These are phyloP conservation scores for Drosophila hydei DNA, from an alignment of 1,140 invertebrate genomes.

Conservation along the genomic window DNA sequence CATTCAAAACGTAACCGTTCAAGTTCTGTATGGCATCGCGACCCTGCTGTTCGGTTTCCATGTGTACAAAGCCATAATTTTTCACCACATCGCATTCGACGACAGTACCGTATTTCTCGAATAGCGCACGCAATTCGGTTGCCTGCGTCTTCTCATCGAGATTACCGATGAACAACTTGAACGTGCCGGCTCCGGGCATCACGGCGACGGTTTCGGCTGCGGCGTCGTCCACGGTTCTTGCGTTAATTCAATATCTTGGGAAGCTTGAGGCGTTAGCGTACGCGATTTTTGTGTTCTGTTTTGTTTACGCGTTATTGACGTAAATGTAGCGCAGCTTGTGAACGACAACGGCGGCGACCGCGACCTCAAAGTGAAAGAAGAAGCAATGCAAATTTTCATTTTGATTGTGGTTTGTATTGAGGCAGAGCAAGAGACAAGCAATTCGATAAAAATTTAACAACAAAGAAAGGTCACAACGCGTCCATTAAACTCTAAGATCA, in stretches of 20 bases:
- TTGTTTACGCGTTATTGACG: constrained; percentile 32
- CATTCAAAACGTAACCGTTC: constrained; percentile 94
- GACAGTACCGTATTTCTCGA: constrained; percentile 97
- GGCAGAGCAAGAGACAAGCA: constrained; percentile 15
- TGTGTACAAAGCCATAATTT: constrained; percentile 99
- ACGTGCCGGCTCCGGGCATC: constrained; percentile 95
- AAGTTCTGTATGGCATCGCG: constrained; percentile 95
- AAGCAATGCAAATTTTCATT: constrained; percentile 46
- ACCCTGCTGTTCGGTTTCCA: constrained; percentile 96
- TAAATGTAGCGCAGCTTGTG: constrained; percentile 23
- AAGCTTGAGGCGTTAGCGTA: constrained; percentile 42
- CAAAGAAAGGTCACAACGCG: constrained; percentile 33
- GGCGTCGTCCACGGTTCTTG: constrained; percentile 76
- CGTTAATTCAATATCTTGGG: constrained; percentile 53
- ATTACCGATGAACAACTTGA: constrained; percentile 98
- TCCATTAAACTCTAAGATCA: constrained; percentile 11
- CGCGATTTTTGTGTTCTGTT: constrained; percentile 41
- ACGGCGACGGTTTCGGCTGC: constrained; percentile 71
- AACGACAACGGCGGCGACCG: constrained; percentile 36
- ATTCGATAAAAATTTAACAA: constrained; percentile 36
- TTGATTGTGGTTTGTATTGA: constrained; percentile 29
- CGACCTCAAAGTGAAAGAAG: constrained; percentile 49
- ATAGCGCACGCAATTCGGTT: constrained; percentile 93
- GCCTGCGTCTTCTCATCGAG: constrained; percentile 94
- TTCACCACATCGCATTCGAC: constrained; percentile 98